Percentiles rank a stretch among this genome's conserved stretches.
phyloP scores from a whole-genome alignment of 2,113 vertebrate genomes.

The Dasyornis broadbenti region DNA sequence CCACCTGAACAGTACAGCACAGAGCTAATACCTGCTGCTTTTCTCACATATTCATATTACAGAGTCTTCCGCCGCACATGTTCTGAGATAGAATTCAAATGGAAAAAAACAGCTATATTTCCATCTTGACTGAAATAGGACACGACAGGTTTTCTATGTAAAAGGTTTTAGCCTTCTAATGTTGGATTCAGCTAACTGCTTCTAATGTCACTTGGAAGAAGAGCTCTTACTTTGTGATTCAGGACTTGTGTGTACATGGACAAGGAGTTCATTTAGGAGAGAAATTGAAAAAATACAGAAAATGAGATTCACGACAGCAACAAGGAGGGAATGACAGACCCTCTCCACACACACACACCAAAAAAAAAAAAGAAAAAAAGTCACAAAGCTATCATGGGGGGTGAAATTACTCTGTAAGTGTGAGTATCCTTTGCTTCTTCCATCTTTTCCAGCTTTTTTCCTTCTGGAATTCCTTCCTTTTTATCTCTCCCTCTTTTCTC shows the following conservation, averaged over 20 bases:
- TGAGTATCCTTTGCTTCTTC: background rate
- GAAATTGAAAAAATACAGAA: background rate
- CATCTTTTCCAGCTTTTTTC: fast-evolving
- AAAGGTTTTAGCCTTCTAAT: background rate
- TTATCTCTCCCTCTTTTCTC: background rate
- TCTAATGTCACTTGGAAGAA: background rate
- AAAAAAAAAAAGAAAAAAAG: background rate
- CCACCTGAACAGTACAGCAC: background rate
- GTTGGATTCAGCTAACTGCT: background rate
- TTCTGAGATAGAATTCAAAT: background rate
- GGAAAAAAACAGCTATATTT: background rate
- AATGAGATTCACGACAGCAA: background rate
- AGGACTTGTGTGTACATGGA: background rate
- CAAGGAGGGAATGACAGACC: background rate
- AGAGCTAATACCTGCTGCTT: background rate
- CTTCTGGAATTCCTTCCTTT: background rate
- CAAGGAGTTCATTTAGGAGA: background rate
- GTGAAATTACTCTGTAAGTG: background rate
- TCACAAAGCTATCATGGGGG: background rate
- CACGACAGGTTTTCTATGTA: background rate
- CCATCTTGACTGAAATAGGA: background rate
- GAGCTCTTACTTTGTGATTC: background rate
- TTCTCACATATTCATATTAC: background rate
- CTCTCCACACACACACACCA: fast-evolving
- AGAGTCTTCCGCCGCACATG: background rate